Conservation (phyloP, 2,113 vertebrate genomes). For the Eolophus roseicapilla region DNA sequence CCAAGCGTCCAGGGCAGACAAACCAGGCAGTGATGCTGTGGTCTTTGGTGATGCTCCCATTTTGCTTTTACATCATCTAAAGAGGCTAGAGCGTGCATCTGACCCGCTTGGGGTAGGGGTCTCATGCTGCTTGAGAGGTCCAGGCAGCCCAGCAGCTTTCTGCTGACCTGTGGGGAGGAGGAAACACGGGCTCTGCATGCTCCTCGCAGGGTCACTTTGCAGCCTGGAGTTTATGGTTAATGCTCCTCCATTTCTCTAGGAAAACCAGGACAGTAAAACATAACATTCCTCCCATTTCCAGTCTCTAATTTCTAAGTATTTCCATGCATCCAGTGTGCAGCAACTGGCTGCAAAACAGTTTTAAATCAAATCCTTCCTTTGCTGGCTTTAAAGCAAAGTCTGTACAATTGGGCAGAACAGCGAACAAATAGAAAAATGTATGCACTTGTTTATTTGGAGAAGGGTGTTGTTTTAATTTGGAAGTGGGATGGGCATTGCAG, state of each 20-base stretch:
- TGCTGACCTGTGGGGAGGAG: not conserved
- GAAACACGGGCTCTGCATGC: accelerated
- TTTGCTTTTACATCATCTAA: accelerated
- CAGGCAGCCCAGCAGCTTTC: not conserved
- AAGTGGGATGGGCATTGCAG: not conserved
- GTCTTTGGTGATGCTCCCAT: accelerated
- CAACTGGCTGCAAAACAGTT: not conserved
- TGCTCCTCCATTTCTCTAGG: not conserved
- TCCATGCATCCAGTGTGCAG: not conserved
- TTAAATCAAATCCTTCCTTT: not conserved
- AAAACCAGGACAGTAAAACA: not conserved
- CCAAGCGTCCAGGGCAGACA: not conserved
- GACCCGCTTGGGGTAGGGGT: not conserved
- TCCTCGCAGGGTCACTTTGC: too few species aligned
- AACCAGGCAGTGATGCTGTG: accelerated
- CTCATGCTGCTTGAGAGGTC: accelerated
- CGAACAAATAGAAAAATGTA: not conserved
- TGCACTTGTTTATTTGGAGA: not conserved
- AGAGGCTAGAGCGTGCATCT: accelerated
- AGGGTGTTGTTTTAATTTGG: not conserved
- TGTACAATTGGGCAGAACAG: not conserved
- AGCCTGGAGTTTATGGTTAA: not conserved
- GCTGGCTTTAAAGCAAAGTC: not conserved
- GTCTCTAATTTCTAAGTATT: not conserved
- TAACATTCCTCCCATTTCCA: not conserved